These are phyloP conservation scores for Rhynchonycteris naso DNA, from an alignment of 2,797 vertebrate species.

Conservation along the genomic window DNA sequence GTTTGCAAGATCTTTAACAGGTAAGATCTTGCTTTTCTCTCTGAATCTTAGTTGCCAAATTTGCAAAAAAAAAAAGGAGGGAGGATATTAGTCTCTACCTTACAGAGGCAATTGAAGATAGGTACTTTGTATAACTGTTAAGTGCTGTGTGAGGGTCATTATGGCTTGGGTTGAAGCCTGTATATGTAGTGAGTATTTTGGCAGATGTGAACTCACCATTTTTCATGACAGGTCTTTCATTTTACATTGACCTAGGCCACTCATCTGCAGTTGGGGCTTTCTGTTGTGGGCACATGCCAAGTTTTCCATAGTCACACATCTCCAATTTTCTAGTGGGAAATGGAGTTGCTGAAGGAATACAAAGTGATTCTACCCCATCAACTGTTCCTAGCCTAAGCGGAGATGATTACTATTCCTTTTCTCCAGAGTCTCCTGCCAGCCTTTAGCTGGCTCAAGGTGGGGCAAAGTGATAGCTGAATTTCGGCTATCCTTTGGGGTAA, in stretches of 20 bases:
- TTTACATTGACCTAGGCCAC: neutral
- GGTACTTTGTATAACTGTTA: slow-evolving; percentile 27
- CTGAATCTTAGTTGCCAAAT: slow-evolving; percentile 15
- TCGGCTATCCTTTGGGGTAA: neutral
- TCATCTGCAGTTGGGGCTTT: neutral
- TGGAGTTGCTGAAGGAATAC: neutral
- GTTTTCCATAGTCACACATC: slow-evolving; percentile 10
- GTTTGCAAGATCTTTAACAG: neutral
- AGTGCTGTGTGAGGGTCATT: neutral
- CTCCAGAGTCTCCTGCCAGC: neutral
- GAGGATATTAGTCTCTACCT: neutral
- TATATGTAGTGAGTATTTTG: slow-evolving; percentile 19
- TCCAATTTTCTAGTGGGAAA: neutral
- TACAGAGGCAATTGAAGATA: neutral
- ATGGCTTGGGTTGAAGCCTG: neutral
- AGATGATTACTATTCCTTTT: neutral
- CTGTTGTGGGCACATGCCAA: neutral
- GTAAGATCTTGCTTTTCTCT: slow-evolving; percentile 7
- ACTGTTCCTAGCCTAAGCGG: slow-evolving; percentile 12
- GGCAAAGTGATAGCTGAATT: slow-evolving; percentile 28
- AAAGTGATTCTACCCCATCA: neutral
- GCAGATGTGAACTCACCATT: neutral
- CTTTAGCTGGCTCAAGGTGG: neutral
- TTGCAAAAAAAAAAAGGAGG: neutral
- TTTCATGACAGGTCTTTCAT: neutral